Conservation (phyloP, 2,113 vertebrate genomes). For the Astur gentilis region DNA sequence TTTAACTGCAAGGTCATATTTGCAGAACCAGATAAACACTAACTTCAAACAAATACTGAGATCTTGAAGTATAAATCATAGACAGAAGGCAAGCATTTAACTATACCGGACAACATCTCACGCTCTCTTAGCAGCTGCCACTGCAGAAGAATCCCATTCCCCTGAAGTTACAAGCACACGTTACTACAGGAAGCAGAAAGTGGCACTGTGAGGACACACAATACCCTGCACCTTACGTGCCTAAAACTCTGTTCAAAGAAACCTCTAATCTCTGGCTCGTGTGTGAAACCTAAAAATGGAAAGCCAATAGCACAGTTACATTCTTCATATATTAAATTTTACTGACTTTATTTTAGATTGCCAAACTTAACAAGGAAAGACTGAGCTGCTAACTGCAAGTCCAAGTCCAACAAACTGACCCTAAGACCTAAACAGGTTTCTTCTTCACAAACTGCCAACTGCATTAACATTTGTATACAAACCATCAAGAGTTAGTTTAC, state of each 20-base stretch:
- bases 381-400: not conserved
- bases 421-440: not conserved
- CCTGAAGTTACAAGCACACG: not conserved
- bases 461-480: not conserved
- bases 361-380: not conserved
- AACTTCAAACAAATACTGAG: slow-evolving; percentile 19
- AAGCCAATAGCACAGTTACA: not conserved
- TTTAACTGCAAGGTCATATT: slow-evolving; percentile 24
- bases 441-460: not conserved
- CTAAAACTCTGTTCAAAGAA: not conserved
- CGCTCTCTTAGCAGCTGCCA: not conserved
- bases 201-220: not conserved
- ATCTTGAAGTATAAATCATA: not conserved
- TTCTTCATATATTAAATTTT: not conserved
- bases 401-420: not conserved
- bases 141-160: not conserved
- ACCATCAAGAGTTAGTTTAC: not conserved
- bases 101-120: not conserved
- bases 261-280: not conserved
- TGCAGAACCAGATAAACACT: slow-evolving; percentile 25
- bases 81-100: not conserved
- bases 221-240: not conserved
- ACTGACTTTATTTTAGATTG: not conserved
- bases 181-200: not conserved
- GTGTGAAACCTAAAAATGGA: not conserved